A percentile compares a stretch with the other conserved stretches of the same genome.
phyloP scores from a whole-genome alignment of 64 coral and sea anemone species.

The Astreopora myriophthalma region DNA sequence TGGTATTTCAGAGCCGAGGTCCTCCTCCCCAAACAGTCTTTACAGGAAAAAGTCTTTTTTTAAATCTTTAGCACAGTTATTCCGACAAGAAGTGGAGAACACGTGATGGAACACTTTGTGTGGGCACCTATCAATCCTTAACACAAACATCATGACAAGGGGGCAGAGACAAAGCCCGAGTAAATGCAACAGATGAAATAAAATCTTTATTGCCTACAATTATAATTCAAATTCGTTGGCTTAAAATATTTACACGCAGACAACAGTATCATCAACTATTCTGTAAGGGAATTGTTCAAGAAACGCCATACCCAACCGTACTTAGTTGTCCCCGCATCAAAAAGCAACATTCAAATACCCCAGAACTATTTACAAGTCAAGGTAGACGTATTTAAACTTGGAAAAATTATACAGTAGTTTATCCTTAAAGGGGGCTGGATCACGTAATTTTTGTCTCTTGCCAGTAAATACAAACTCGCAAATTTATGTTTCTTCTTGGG shows the following conservation, averaged over 20 bases:
- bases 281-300: neutral
- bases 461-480: no score
- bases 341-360: neutral
- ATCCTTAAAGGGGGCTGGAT: neutral
- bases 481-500: no score
- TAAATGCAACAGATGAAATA: constrained; percentile 21
- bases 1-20: no score
- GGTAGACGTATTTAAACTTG: neutral
- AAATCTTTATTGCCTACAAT: constrained; percentile 56
- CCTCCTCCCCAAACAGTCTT: no score
- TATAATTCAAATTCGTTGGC: constrained; percentile 60
- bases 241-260: constrained; percentile 53
- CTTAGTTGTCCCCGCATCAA: neutral
- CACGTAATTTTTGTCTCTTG: neutral
- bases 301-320: neutral
- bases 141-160: no score
- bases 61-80: no score
- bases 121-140: no score
- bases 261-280: constrained; percentile 24
- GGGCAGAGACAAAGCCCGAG: neutral
- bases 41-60: no score
- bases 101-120: no score
- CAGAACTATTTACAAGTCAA: constrained; percentile 9
- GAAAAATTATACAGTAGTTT: neutral
- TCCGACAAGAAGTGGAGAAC: no score